These are phyloP conservation scores for Crotalus tigris DNA, from an alignment of 2,113 vertebrate species.

Conservation along the genomic window DNA sequence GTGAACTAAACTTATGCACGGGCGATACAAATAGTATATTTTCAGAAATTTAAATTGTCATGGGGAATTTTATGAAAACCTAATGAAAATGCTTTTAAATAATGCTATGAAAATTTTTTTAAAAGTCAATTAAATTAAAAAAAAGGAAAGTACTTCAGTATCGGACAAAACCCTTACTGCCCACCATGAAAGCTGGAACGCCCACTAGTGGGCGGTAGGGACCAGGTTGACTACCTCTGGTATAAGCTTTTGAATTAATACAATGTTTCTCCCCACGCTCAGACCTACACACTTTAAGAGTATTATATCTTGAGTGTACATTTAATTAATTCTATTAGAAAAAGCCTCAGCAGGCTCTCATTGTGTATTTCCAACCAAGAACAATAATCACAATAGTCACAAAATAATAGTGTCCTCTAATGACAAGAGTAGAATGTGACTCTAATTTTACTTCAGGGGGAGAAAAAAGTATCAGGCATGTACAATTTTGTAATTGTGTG, in stretches of 20 bases:
- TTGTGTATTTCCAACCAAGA: background rate
- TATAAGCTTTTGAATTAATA: background rate
- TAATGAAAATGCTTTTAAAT: too few relatives aligned
- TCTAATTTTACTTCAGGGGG: background rate
- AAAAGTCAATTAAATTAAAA: too few relatives aligned
- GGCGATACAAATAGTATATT: too few relatives aligned
- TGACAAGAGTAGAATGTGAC: background rate
- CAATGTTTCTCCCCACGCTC: background rate
- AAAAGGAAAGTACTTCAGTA: too few relatives aligned
- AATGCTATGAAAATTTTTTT: too few relatives aligned
- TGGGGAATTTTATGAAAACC: too few relatives aligned
- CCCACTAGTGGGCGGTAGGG: too few relatives aligned
- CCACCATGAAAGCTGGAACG: too few relatives aligned
- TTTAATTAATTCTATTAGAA: background rate
- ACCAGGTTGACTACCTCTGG: background rate
- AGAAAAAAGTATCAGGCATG: background rate
- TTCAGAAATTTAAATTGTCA: too few relatives aligned
- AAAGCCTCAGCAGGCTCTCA: background rate
- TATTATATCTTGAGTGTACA: background rate
- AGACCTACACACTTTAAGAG: background rate
- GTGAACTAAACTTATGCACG: too few relatives aligned
- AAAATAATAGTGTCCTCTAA: background rate
- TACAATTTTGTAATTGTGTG: background rate
- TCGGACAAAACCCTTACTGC: too few relatives aligned
- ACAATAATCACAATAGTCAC: background rate